Percentiles rank a stretch among this genome's conserved stretches.
Conservation (phyloP, 2,797 vertebrate species). For the Manis pentadactyla region DNA sequence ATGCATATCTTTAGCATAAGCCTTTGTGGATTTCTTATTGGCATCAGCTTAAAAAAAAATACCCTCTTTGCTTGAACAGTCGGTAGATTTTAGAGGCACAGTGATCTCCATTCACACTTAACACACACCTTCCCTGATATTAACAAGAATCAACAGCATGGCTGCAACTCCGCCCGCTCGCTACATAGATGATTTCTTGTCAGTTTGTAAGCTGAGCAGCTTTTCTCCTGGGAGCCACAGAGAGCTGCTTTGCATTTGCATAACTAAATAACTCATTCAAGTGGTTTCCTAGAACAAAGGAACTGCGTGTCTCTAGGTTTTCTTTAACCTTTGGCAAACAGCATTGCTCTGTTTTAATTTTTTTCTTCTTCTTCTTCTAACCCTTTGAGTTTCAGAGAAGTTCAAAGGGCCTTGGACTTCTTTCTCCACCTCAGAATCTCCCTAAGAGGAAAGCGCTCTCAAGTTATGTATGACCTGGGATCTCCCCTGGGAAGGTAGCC, state of each 20-base stretch:
- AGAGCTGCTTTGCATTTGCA: conserved; percentile 12
- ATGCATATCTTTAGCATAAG: not conserved
- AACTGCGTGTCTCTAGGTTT: not conserved
- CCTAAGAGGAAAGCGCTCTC: not conserved
- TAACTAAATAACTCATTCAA: conserved; percentile 39
- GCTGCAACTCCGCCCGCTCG: not conserved
- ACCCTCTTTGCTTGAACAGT: not conserved
- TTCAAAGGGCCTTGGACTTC: not conserved
- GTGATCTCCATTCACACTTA: not conserved
- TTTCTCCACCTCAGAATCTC: not conserved
- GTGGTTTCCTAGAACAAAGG: conserved; percentile 30
- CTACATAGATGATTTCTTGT: not conserved
- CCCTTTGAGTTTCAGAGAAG: not conserved
- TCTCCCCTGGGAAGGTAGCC: not conserved
- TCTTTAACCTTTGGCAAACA: not conserved
- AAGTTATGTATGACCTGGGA: too few species aligned
- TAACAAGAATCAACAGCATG: not conserved
- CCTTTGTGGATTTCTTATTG: not conserved
- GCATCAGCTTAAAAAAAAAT: not conserved
- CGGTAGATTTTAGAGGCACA: too few species aligned
- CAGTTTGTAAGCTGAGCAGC: not conserved
- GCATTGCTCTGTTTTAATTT: not conserved
- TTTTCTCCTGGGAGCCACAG: not conserved
- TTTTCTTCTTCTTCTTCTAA: not conserved
- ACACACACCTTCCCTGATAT: not conserved